These are phyloP conservation scores for Tribolium madens DNA, from an alignment of 1,140 invertebrate genomes.

Conservation along the genomic window DNA sequence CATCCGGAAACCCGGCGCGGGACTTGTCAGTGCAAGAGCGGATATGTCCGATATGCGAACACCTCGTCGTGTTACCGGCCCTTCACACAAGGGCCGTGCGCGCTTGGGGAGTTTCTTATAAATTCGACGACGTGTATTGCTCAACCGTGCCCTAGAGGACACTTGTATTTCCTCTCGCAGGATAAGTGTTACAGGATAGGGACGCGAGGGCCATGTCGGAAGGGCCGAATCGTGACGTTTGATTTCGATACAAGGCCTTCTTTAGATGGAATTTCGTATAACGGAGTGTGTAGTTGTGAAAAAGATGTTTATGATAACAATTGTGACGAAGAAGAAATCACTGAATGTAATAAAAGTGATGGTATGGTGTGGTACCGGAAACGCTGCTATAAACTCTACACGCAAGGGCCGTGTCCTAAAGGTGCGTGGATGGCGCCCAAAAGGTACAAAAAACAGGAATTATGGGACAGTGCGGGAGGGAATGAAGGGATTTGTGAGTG, in stretches of 20 bases:
- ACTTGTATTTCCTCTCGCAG: conserved; percentile 79
- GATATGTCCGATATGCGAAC: conserved; percentile 73
- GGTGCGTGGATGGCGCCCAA: conserved; percentile 79
- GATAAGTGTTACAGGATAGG: conserved; percentile 82
- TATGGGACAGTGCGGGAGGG: conserved; percentile 57
- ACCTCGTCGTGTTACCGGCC: conserved; percentile 80
- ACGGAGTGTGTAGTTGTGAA: conserved; percentile 81
- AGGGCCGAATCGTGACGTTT: conserved; percentile 79
- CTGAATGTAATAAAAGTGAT: conserved; percentile 62
- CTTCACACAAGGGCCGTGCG: conserved; percentile 82
- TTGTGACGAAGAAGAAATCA: conserved; percentile 44
- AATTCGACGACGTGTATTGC: conserved; percentile 72
- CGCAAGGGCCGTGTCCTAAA: conserved; percentile 77
- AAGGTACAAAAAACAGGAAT: conserved; percentile 63
- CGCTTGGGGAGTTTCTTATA: conserved; percentile 73
- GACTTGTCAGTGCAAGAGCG: conserved; percentile 77
- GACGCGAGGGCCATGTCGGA: conserved; percentile 76
- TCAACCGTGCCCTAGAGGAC: conserved; percentile 78
- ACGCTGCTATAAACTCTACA: conserved; percentile 79
- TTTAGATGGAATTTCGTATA: conserved; percentile 83
- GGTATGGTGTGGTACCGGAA: conserved; percentile 73
- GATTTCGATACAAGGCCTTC: conserved; percentile 81
- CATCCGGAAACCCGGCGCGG: conserved; percentile 67
- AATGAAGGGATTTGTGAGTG: conserved; percentile 76
- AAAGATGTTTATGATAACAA: conserved; percentile 57